Evolutionary conservation across 2,113 vertebrate species (phyloP).

Genomic region (Noturus placidus): DNA sequence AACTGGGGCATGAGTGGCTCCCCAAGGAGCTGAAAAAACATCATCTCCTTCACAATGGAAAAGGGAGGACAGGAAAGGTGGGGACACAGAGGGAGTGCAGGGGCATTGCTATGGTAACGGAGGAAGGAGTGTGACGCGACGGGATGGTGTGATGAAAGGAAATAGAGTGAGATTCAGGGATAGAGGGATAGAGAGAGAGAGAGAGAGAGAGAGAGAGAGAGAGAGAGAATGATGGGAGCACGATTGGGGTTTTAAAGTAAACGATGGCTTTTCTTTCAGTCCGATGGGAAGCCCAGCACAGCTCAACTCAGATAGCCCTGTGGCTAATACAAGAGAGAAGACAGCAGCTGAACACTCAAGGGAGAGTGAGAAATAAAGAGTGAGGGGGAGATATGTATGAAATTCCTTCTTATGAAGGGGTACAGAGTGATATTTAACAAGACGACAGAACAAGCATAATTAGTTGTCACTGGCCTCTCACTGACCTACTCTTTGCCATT

Average conservation of each 20-base stretch:
- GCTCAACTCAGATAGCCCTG: conserved; percentile 6
- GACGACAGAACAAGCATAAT: conserved; percentile 32
- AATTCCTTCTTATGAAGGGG: conserved; percentile 29
- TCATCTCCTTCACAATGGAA: conserved; percentile 8
- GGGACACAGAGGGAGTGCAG: conserved; percentile 27
- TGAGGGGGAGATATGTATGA: conserved; percentile 18
- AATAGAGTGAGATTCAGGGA: neutral
- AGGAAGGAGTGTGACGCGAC: neutral
- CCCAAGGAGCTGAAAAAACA: conserved; percentile 23
- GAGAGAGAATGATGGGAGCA: neutral
- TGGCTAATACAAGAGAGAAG: conserved; percentile 8
- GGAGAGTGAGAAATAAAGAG: conserved; percentile 18
- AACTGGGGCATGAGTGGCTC: conserved; percentile 22
- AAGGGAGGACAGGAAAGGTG: conserved; percentile 35
- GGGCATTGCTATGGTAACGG: conserved; percentile 48
- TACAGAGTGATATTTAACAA: conserved; percentile 28
- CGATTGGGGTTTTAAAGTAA: conserved; percentile 10
- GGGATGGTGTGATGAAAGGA: conserved; percentile 17
- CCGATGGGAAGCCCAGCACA: conserved; percentile 24
- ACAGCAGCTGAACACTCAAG: neutral
- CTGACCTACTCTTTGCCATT: conserved; percentile 32
- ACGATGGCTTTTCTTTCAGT: conserved; percentile 28
- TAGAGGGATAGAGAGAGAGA: neutral
- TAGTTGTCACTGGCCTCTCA: conserved; percentile 36
- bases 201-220: neutral